Evolutionary conservation across 2,888 invertebrate genomes (phyloP).

Genomic region (Drosophila koepferae): DNA sequence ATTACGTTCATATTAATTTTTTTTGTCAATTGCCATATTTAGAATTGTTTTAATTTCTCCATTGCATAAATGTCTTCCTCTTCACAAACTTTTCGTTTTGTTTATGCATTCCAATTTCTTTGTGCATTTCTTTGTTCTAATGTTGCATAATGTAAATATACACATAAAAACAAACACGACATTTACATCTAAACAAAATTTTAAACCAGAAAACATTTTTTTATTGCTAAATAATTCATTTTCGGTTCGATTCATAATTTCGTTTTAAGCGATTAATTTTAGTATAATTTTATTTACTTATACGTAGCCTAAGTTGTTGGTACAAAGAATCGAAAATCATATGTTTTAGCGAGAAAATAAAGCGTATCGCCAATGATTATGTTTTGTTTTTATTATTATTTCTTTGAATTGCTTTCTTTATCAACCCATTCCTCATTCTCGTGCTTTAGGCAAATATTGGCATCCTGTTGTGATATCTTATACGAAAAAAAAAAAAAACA

Average conservation of each 20-base stretch:
- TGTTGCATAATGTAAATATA: constrained; percentile 65
- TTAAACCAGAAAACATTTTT: constrained; percentile 45
- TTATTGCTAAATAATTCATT: constrained; percentile 49
- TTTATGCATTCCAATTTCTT: constrained; percentile 74
- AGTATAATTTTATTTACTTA: constrained; percentile 64
- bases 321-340: constrained; percentile 78
- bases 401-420: constrained; percentile 17
- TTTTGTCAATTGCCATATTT: constrained; percentile 72
- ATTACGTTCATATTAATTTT: constrained; percentile 32
- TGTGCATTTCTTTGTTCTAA: constrained; percentile 74
- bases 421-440: constrained; percentile 61
- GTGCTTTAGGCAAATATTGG: constrained; percentile 74
- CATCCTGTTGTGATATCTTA: constrained; percentile 72
- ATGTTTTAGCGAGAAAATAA: constrained; percentile 70
- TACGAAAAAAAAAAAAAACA: constrained; percentile 38
- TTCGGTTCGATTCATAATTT: constrained; percentile 64
- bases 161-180: constrained; percentile 20
- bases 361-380: constrained; percentile 73
- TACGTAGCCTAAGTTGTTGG: constrained; percentile 78
- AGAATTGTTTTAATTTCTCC: constrained; percentile 42
- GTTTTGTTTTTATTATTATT: constrained; percentile 23
- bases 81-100: constrained; percentile 61
- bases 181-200: constrained; percentile 17
- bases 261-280: constrained; percentile 57
- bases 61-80: constrained; percentile 69